Conservation (phyloP, 2,113 vertebrate genomes). For the Oreochromis spilurus region DNA sequence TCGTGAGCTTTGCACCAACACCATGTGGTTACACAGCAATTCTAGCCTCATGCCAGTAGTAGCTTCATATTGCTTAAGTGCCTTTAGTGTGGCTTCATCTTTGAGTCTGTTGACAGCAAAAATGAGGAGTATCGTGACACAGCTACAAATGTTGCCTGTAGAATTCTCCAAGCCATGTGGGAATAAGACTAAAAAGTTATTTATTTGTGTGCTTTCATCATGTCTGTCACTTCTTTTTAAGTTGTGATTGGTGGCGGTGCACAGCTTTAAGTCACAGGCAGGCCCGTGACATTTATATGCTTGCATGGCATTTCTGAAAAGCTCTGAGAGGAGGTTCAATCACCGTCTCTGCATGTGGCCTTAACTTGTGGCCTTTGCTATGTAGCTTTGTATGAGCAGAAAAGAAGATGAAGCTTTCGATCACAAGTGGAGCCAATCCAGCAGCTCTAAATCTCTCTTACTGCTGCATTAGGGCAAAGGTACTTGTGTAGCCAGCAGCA, state of each 20-base stretch:
- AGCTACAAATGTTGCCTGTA: background rate
- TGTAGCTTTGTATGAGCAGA: background rate
- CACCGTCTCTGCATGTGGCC: background rate
- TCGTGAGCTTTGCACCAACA: background rate
- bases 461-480: background rate
- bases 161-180: background rate
- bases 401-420: slow-evolving; percentile 16
- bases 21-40: background rate
- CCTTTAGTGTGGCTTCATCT: background rate
- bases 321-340: background rate
- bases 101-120: background rate
- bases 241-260: background rate
- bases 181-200: background rate
- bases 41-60: background rate
- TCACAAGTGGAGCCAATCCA: background rate
- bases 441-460: slow-evolving; percentile 18
- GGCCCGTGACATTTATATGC: background rate
- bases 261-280: background rate
- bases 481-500: background rate
- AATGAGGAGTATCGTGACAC: background rate
- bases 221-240: background rate
- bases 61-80: background rate
- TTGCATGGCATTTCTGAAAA: background rate
- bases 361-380: background rate
- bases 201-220: background rate